Conservation (phyloP, 2,797 vertebrate species). For the Ptychadena robeensis region DNA sequence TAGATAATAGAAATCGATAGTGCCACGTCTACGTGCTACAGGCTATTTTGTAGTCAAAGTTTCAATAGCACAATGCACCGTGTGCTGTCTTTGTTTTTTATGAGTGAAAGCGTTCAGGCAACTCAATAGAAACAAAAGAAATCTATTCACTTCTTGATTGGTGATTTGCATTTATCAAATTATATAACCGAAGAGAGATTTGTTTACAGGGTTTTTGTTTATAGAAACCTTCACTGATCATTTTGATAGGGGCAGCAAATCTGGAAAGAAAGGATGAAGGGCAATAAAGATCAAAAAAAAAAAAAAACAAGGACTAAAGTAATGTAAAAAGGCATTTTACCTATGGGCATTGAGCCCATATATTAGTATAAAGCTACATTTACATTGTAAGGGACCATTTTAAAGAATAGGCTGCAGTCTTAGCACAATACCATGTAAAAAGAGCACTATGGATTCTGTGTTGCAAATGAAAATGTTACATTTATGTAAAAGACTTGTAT, state of each 20-base stretch:
- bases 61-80: constrained; percentile 56
- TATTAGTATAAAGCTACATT: neutral
- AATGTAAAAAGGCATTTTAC: neutral
- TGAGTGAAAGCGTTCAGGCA: constrained; percentile 38
- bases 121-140: constrained; percentile 34
- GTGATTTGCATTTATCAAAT: constrained; percentile 55
- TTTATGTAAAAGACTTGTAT: no score
- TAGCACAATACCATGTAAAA: neutral
- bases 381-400: neutral
- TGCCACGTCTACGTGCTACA: constrained; percentile 62
- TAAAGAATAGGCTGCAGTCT: neutral
- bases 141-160: constrained; percentile 15
- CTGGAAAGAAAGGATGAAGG: neutral
- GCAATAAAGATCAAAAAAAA: neutral
- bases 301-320: neutral
- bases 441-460: no score
- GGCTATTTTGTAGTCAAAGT: constrained; percentile 63
- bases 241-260: constrained; percentile 23
- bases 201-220: constrained; percentile 16
- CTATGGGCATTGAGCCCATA: no score
- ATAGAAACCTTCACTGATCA: constrained; percentile 20
- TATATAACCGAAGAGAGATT: constrained; percentile 20
- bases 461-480: no score
- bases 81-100: constrained; percentile 61
- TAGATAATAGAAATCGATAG: constrained; percentile 65